Conservation (phyloP, 2,797 vertebrate genomes). For the Microctenopoma steveboyesi region DNA sequence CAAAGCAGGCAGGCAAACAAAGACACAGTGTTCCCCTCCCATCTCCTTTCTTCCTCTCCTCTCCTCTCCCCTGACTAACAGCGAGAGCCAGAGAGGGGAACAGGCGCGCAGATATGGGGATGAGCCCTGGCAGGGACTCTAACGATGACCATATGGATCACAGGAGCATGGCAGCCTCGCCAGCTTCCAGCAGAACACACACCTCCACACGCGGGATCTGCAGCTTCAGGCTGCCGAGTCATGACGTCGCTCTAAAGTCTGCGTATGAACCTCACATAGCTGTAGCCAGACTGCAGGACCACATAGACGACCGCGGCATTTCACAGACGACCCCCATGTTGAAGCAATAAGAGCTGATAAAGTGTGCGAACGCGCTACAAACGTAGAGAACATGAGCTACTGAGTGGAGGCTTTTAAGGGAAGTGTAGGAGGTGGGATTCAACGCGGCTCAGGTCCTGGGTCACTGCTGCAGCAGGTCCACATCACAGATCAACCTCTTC, state of each 20-base stretch:
- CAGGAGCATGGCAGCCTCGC: slow-evolving; percentile 56
- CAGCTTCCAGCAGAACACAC: slow-evolving; percentile 59
- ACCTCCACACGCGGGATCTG: slow-evolving; percentile 47
- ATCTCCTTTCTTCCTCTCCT: slow-evolving; percentile 40
- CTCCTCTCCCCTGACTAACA: slow-evolving; percentile 61
- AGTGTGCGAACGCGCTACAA: slow-evolving; percentile 11
- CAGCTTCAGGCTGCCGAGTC: slow-evolving; percentile 49
- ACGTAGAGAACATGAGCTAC: slow-evolving; percentile 25
- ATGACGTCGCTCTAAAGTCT: slow-evolving; percentile 39
- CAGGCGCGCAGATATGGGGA: slow-evolving; percentile 61
- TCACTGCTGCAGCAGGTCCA: slow-evolving; percentile 33
- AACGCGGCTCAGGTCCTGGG: slow-evolving; percentile 39
- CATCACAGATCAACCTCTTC: slow-evolving; percentile 41
- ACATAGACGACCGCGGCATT: slow-evolving; percentile 33
- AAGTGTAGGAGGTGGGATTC: slow-evolving; percentile 50
- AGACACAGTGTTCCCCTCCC: slow-evolving; percentile 62
- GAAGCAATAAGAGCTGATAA: slow-evolving; percentile 33
- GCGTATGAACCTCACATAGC: neutral
- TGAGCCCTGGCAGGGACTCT: slow-evolving; percentile 70
- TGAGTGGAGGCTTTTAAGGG: slow-evolving; percentile 46
- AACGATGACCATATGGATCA: slow-evolving; percentile 80
- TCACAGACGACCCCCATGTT: slow-evolving; percentile 35
- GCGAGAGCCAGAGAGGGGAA: slow-evolving; percentile 50
- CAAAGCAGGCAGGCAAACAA: slow-evolving; percentile 76
- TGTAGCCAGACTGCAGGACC: slow-evolving; percentile 18